Conservation (phyloP, 2,113 vertebrate genomes). For the Elephas maximus region DNA sequence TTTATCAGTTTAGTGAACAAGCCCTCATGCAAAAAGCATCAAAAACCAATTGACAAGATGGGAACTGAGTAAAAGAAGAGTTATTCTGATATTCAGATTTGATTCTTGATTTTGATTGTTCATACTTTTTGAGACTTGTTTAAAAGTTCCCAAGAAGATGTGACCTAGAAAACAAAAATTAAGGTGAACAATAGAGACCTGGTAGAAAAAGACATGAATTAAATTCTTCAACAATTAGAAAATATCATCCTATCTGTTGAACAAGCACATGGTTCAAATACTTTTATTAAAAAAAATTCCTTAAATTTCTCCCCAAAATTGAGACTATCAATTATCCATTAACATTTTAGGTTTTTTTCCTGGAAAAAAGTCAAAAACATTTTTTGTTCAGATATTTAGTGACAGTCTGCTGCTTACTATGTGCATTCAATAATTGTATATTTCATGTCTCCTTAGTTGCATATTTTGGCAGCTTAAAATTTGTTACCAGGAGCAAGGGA, state of each 20-base stretch:
- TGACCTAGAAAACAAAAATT: neutral
- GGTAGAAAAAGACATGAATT: neutral
- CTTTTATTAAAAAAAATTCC: neutral
- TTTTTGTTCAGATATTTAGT: constrained; percentile 8
- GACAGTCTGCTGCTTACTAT: neutral
- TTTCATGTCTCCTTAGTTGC: constrained; percentile 70
- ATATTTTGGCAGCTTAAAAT: constrained; percentile 79
- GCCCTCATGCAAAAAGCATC: constrained; percentile 39
- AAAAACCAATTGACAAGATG: neutral
- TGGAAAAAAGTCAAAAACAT: too few species aligned
- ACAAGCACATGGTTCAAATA: neutral
- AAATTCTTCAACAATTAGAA: neutral
- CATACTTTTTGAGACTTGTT: neutral
- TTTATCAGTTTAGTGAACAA: constrained; percentile 39
- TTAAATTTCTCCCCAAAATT: neutral
- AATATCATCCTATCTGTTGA: neutral
- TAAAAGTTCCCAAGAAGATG: neutral
- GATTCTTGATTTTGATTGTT: neutral
- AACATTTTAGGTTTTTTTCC: neutral
- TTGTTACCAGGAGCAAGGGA: constrained; percentile 70
- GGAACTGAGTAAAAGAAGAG: neutral
- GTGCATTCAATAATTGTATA: constrained; percentile 45
- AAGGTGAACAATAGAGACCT: neutral
- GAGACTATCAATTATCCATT: neutral
- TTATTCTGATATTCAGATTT: neutral